These are phyloP conservation scores for Melinaea marsaeus DNA, from an alignment of 2,888 invertebrate species.

Conservation along the genomic window DNA sequence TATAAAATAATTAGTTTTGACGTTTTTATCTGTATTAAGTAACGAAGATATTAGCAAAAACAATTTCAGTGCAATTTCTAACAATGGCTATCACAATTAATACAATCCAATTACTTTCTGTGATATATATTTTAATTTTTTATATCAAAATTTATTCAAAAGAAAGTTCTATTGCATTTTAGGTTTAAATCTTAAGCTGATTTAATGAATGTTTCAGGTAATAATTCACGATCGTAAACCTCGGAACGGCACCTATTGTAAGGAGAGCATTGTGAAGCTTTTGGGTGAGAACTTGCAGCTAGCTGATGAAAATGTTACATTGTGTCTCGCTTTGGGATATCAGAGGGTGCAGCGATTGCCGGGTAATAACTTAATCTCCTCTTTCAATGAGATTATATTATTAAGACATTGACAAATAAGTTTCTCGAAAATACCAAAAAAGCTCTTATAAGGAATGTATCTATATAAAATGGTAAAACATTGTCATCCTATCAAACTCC, in stretches of 20 bases:
- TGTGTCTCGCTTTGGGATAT: slow-evolving; percentile 71
- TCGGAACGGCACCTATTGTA: slow-evolving; percentile 70
- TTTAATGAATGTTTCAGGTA: slow-evolving; percentile 48
- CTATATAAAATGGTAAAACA: no score
- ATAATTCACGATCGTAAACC: slow-evolving; percentile 74
- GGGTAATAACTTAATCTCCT: slow-evolving; percentile 42
- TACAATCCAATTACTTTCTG: no score
- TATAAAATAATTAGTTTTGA: no score
- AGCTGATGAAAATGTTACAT: slow-evolving; percentile 71
- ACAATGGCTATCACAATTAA: background rate
- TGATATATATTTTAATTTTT: no score
- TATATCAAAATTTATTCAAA: background rate
- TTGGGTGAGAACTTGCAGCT: slow-evolving; percentile 69
- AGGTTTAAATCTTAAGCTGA: slow-evolving; percentile 9
- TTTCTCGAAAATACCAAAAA: no score
- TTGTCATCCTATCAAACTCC: slow-evolving; percentile 25
- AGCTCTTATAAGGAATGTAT: no score
- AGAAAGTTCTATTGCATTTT: slow-evolving; percentile 2
- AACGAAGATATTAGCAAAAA: no score
- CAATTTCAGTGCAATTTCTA: no score
- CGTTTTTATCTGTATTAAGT: no score
- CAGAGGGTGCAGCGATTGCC: slow-evolving; percentile 71
- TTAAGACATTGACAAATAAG: background rate
- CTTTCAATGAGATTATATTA: background rate
- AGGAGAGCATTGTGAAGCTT: slow-evolving; percentile 70